Evolutionary conservation across 1,140 invertebrate species (phyloP).

Genomic region (Heliconius hewitsoni): DNA sequence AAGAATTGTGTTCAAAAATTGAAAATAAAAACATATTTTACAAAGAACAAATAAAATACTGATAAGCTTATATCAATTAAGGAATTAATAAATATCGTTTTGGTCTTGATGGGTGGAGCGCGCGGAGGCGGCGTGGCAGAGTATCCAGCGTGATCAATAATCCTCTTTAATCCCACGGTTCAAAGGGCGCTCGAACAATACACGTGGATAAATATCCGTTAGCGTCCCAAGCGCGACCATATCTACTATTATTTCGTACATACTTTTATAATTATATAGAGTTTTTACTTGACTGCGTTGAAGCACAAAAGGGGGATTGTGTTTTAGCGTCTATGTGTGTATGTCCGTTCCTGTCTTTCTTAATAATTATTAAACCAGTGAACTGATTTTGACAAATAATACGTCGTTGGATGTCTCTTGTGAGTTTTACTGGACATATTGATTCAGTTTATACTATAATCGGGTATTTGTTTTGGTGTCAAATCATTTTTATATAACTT

Average conservation of each 20-base stretch:
- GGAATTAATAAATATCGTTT: neutral
- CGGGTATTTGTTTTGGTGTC: no score
- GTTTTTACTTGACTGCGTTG: no score
- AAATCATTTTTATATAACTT: no score
- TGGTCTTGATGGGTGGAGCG: neutral
- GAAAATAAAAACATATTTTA: neutral
- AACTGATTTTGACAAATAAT: no score
- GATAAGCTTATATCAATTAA: neutral
- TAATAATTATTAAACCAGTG: no score
- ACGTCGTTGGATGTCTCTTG: no score
- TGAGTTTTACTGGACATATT: no score
- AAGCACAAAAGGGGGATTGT: no score
- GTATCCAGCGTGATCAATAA: neutral
- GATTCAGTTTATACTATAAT: no score
- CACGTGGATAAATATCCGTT: neutral
- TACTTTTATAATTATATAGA: neutral
- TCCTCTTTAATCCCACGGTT: conserved; percentile 1
- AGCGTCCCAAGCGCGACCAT: neutral
- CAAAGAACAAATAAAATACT: neutral
- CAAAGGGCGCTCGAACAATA: conserved; percentile 12
- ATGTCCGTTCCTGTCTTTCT: no score
- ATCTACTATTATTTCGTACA: neutral
- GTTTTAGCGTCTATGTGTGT: no score
- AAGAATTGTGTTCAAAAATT: neutral
- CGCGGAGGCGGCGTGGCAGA: neutral